Percentiles rank a stretch among this genome's conserved stretches.
These are phyloP conservation scores for Etheostoma cragini DNA, from an alignment of 2,113 vertebrate species.

Conservation along the genomic window DNA sequence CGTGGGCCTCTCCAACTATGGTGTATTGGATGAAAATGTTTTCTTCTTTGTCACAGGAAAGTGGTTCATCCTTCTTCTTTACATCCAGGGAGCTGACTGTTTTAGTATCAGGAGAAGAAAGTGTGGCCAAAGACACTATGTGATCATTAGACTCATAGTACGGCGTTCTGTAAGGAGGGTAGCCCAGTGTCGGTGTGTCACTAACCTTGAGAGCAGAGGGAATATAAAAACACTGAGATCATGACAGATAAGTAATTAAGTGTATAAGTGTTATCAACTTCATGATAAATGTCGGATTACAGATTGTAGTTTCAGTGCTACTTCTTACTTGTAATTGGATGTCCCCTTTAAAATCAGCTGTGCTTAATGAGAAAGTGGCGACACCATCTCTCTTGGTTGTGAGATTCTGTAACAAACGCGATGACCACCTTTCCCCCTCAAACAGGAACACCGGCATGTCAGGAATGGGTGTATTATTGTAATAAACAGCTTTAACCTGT, in stretches of 20 bases:
- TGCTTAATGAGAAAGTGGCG: conserved; percentile 70
- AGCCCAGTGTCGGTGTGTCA: not conserved
- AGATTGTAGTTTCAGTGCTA: not conserved
- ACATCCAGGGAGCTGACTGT: conserved; percentile 69
- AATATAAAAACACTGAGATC: not conserved
- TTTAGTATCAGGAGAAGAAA: conserved; percentile 37
- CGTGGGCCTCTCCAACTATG: conserved; percentile 66
- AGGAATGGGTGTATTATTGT: conserved; percentile 56
- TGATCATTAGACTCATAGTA: not conserved
- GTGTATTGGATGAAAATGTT: conserved; percentile 66
- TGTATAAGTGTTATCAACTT: not conserved
- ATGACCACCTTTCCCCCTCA: conserved; percentile 24
- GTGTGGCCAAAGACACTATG: not conserved
- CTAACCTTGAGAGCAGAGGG: conserved; percentile 50
- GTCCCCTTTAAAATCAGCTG: not conserved
- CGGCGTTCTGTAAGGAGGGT: fast-evolving
- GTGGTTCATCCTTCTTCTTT: conserved; percentile 28
- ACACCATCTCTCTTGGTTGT: conserved; percentile 75
- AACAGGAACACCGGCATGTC: conserved; percentile 61
- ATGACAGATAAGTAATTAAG: not conserved
- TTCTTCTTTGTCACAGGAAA: conserved; percentile 63
- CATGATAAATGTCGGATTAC: not conserved
- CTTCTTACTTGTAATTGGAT: conserved; percentile 46
- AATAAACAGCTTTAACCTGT: conserved; percentile 71
- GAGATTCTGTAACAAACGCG: conserved; percentile 52